Base-by-base conservation (phyloP, 2,797 vertebrate genomes). In the Gallirallus australis region DNA sequence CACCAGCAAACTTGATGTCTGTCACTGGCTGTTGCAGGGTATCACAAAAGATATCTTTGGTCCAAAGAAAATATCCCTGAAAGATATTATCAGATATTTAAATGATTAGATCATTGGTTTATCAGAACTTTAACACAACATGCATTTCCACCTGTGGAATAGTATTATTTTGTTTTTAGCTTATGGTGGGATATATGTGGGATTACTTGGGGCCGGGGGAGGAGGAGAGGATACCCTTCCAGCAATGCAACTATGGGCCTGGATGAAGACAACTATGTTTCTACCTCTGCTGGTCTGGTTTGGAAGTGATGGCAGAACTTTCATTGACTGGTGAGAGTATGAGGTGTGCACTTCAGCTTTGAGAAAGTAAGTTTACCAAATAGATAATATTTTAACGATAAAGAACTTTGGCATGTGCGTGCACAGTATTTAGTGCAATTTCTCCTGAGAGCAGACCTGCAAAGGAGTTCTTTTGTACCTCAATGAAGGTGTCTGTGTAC, bases 51-150 rank as follows among this genome's bases (percentile, higher is more conserved):
- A 98, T 92, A 99, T 98, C 95, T 98, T 98, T 81, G 98, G 96
- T 85, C 98, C 98, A 91, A 99, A 98, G 97, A 98, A 99, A 93
- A 98, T 89, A 63, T 97, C 96, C 94, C 98, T 99, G 98, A 93
- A 98, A 98, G 83, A 98, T 80, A 98, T 45, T 8, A 95, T 16
- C 20, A 93, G 56, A 69, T 77, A 73, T 69, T 95, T 78, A 53
- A 90, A 61, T 71, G 47, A 30, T 92, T 88, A 97, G 20, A 13
- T 52, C 9, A 8, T 6, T 88, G 19, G 13, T 40, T 79, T 79
- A 54, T 64, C 30, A 25, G 31, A 59, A 16, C 42, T 86, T 89
- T 86, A 77, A 68, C 3, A 6, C 27, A 11, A n/a, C 31, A 25
- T 48, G 13, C 12, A 33, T 83, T 86, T 94, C 47, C 52, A 3